These are phyloP conservation scores for Drosophila parabipectinata DNA, from an alignment of 1,140 invertebrate genomes.

Conservation along the genomic window DNA sequence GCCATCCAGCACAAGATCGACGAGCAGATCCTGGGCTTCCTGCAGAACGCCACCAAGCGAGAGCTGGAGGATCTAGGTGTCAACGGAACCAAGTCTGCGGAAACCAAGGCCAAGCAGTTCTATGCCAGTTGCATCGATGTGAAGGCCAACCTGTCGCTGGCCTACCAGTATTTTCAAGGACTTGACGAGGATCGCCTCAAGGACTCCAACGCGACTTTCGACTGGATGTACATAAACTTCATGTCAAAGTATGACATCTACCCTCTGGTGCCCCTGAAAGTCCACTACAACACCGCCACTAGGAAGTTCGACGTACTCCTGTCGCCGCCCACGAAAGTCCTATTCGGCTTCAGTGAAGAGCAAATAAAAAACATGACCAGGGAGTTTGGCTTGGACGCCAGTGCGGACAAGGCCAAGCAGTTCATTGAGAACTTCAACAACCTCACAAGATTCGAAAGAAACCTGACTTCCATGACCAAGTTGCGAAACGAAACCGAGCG, in stretches of 20 bases:
- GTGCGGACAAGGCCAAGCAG: slow-evolving; percentile 10
- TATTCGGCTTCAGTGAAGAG: slow-evolving; percentile 29
- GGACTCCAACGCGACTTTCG: slow-evolving; percentile 21
- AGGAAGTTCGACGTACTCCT: slow-evolving; percentile 61
- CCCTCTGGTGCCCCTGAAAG: slow-evolving; percentile 63
- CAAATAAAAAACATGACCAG: slow-evolving; percentile 61
- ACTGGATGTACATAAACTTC: slow-evolving; percentile 74
- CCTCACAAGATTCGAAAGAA: slow-evolving; percentile 60
- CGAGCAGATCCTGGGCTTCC: slow-evolving; percentile 48
- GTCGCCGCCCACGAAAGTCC: slow-evolving; percentile 24
- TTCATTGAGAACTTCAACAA: slow-evolving; percentile 44
- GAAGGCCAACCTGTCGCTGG: slow-evolving; percentile 53
- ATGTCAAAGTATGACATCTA: slow-evolving; percentile 68
- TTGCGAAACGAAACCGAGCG: slow-evolving; percentile 54
- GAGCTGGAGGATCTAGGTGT: slow-evolving; percentile 32
- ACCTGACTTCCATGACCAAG: slow-evolving; percentile 36
- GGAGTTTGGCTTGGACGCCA: slow-evolving; percentile 50
- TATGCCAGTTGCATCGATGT: slow-evolving; percentile 56
- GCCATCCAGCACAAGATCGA: slow-evolving; percentile 71
- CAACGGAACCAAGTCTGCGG: slow-evolving; percentile 33
- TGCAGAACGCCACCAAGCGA: slow-evolving; percentile 59
- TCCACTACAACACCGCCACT: slow-evolving; percentile 61
- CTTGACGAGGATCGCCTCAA: slow-evolving; percentile 47
- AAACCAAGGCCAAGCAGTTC: slow-evolving; percentile 69
- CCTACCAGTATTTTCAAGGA: slow-evolving; percentile 28